Percentiles rank a stretch among this genome's conserved stretches.
Conservation (phyloP, 2,797 vertebrate genomes). For the Selene dorsalis region DNA sequence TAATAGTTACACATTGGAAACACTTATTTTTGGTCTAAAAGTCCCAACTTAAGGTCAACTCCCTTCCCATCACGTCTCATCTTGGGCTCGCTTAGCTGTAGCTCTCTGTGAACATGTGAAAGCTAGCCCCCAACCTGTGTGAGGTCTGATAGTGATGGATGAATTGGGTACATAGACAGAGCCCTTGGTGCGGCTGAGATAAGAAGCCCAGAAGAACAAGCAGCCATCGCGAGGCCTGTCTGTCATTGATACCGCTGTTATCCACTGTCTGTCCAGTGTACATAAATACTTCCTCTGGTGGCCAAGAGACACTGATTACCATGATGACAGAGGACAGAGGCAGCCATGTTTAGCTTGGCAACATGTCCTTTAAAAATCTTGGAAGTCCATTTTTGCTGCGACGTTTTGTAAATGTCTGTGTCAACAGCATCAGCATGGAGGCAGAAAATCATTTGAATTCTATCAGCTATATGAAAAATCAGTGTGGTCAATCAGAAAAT, state of each 20-base stretch:
- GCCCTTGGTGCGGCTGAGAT: slow-evolving; percentile 67
- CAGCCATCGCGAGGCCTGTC: slow-evolving; percentile 66
- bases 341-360: slow-evolving; percentile 35
- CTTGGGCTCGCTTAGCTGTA: slow-evolving; percentile 17
- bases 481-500: not conserved
- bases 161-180: slow-evolving; percentile 71
- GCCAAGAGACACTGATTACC: slow-evolving; percentile 52
- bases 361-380: slow-evolving; percentile 26
- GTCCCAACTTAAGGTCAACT: slow-evolving; percentile 34
- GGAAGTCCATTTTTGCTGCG: not conserved
- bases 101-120: slow-evolving; percentile 49
- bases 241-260: slow-evolving; percentile 77
- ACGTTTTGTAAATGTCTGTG: not conserved
- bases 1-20: slow-evolving; percentile 1
- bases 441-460: not conserved
- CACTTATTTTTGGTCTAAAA: slow-evolving; percentile 1
- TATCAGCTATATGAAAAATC: not conserved
- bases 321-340: slow-evolving; percentile 57
- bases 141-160: slow-evolving; percentile 78
- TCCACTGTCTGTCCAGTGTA: slow-evolving; percentile 56
- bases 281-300: slow-evolving; percentile 52
- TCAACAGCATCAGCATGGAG: not conserved
- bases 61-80: slow-evolving; percentile 28
- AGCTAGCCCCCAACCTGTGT: slow-evolving; percentile 58
- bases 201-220: slow-evolving; percentile 72